A percentile compares a stretch with the other conserved stretches of the same genome.
Evolutionary conservation across 2,113 vertebrate species (phyloP).

Genomic region (Myodes glareolus): DNA sequence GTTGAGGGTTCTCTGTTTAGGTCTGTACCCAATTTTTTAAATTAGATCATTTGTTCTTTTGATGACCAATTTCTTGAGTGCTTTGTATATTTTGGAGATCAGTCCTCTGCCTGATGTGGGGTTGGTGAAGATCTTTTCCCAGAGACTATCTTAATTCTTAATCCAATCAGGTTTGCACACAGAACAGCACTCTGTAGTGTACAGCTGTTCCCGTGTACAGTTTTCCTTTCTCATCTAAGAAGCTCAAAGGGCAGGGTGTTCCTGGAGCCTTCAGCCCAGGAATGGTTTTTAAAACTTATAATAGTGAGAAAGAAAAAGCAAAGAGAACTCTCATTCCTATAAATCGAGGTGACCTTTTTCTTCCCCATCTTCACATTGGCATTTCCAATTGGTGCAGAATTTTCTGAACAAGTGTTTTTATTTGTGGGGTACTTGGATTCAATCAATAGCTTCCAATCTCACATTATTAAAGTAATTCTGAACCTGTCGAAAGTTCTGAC

Average conservation of each 20-base stretch:
- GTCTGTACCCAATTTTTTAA: too few species aligned
- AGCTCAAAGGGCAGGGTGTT: background rate
- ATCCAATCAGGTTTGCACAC: background rate
- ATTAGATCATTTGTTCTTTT: too few species aligned
- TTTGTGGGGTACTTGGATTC: slow-evolving; percentile 50
- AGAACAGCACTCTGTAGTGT: background rate
- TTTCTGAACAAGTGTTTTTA: slow-evolving; percentile 43
- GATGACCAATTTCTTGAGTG: too few species aligned
- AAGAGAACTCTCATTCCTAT: background rate
- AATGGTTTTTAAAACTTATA: slow-evolving; percentile 60
- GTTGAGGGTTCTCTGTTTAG: too few species aligned
- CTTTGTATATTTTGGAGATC: too few species aligned
- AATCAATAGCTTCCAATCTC: slow-evolving; percentile 63
- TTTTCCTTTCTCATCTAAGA: slow-evolving; percentile 22
- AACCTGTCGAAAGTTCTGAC: slow-evolving; percentile 56
- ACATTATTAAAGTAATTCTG: slow-evolving; percentile 68
- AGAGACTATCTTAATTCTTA: background rate
- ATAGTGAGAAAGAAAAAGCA: slow-evolving; percentile 20
- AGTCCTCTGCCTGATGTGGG: too few species aligned
- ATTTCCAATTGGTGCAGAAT: slow-evolving; percentile 41
- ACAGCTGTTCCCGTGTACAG: slow-evolving; percentile 33
- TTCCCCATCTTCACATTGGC: background rate
- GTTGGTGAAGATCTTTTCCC: too few species aligned
- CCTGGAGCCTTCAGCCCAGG: slow-evolving; percentile 21
- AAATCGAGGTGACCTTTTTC: slow-evolving; percentile 21